A percentile compares a stretch with the other conserved stretches of the same genome.
Conservation (phyloP, 2,888 invertebrate species). For the Odontocolon sp. region DNA sequence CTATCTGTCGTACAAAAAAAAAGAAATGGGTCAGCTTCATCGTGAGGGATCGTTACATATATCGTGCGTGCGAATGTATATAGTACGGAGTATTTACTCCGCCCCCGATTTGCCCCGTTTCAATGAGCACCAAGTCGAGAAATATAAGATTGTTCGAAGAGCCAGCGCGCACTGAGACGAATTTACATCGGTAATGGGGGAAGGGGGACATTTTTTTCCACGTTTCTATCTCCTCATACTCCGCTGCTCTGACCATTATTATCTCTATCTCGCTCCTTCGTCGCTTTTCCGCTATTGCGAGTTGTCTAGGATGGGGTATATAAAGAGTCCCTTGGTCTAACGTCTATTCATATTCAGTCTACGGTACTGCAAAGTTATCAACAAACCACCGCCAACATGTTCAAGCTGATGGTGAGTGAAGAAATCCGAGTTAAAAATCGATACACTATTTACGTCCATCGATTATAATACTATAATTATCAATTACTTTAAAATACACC, state of each 20-base stretch:
- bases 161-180: slow-evolving; percentile 36
- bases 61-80: too few species aligned
- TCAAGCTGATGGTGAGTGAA: slow-evolving; percentile 83
- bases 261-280: slow-evolving; percentile 43
- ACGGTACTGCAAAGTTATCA: slow-evolving; percentile 65
- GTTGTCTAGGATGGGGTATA: slow-evolving; percentile 67
- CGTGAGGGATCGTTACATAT: too few species aligned
- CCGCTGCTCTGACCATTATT: slow-evolving; percentile 53
- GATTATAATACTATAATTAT: too few species aligned
- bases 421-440: not conserved
- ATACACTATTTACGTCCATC: not conserved
- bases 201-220: slow-evolving; percentile 50
- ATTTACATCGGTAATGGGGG: slow-evolving; percentile 52
- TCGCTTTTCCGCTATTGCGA: slow-evolving; percentile 48
- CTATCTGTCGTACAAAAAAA: too few species aligned
- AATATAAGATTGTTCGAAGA: slow-evolving; percentile 18
- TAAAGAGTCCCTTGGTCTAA: slow-evolving; percentile 65
- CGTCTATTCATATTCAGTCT: slow-evolving; percentile 73
- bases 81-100: too few species aligned
- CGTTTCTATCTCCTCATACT: slow-evolving; percentile 47
- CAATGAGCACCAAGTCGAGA: slow-evolving; percentile 33
- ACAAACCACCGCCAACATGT: slow-evolving; percentile 81
- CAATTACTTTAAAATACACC: too few species aligned
- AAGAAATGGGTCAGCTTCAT: too few species aligned
- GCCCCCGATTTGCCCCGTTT: slow-evolving; percentile 5